A percentile compares a stretch with the other conserved stretches of the same genome.
Evolutionary conservation across 2,113 vertebrate species (phyloP).

Genomic region (Amia ocellicauda): DNA sequence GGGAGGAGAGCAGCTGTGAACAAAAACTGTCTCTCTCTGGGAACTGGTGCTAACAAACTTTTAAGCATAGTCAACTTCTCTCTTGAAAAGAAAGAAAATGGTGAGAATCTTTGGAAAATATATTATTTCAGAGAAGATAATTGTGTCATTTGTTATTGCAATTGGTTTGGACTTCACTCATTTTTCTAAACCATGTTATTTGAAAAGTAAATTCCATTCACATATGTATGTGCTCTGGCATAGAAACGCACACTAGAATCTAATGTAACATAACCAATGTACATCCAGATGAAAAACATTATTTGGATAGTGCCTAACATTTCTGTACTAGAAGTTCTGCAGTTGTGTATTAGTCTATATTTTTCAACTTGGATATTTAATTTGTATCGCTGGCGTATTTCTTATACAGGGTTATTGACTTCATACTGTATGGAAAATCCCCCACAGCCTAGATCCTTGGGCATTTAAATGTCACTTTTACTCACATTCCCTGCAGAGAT

Average conservation of each 20-base stretch:
- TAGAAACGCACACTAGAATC: too few species aligned
- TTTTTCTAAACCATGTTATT: too few species aligned
- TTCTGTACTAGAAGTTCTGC: slow-evolving; percentile 19
- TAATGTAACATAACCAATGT: too few species aligned
- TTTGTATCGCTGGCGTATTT: slow-evolving; percentile 59
- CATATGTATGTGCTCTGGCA: too few species aligned
- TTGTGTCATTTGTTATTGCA: too few species aligned
- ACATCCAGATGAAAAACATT: too few species aligned
- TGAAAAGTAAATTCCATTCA: too few species aligned
- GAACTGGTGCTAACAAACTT: slow-evolving; percentile 29
- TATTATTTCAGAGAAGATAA: too few species aligned
- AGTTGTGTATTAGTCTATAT: slow-evolving; percentile 51
- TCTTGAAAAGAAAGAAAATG: slow-evolving; percentile 18
- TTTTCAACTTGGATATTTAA: slow-evolving; percentile 39
- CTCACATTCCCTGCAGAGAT: slow-evolving; percentile 51
- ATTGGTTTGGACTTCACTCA: too few species aligned
- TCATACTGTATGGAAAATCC: slow-evolving; percentile 63
- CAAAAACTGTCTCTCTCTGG: slow-evolving; percentile 26
- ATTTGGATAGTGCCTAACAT: too few species aligned
- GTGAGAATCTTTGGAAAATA: too few species aligned
- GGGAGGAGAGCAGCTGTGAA: slow-evolving; percentile 28
- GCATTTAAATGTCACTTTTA: slow-evolving; percentile 65
- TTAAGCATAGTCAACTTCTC: slow-evolving; percentile 30
- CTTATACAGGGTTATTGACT: slow-evolving; percentile 62
- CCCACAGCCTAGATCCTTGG: slow-evolving; percentile 40